These are phyloP conservation scores for Gasteruption jaculator DNA, from an alignment of 2,888 invertebrate species.

Conservation along the genomic window DNA sequence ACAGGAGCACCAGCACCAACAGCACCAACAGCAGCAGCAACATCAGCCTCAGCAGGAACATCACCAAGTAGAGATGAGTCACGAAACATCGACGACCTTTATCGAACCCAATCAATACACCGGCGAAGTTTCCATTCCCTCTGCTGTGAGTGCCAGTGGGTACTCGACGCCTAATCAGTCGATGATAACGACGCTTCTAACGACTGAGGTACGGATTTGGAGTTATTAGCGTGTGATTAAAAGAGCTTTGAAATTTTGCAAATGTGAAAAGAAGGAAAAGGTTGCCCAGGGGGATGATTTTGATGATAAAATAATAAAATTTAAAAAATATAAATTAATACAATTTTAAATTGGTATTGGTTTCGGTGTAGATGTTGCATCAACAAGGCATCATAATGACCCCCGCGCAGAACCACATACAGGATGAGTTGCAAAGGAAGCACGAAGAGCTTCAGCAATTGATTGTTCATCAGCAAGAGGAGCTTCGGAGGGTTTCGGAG, in stretches of 20 bases:
- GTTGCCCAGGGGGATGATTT: too few species aligned
- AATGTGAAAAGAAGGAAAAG: too few species aligned
- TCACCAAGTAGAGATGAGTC: slow-evolving; percentile 36
- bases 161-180: slow-evolving; percentile 52
- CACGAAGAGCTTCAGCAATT: slow-evolving; percentile 82
- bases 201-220: slow-evolving; percentile 35
- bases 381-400: slow-evolving; percentile 55
- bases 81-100: slow-evolving; percentile 31
- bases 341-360: too few species aligned
- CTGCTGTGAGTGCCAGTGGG: slow-evolving; percentile 53
- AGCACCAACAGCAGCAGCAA: slow-evolving; percentile 14
- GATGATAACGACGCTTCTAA: slow-evolving; percentile 35
- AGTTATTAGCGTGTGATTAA: slow-evolving; percentile 5
- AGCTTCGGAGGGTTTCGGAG: slow-evolving; percentile 79
- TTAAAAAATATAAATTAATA: background rate
- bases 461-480: slow-evolving; percentile 82
- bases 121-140: slow-evolving; percentile 59
- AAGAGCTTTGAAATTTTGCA: too few species aligned
- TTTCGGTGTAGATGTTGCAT: slow-evolving; percentile 41
- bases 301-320: background rate
- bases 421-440: slow-evolving; percentile 62
- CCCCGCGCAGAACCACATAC: slow-evolving; percentile 56
- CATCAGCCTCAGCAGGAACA: slow-evolving; percentile 26
- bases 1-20: slow-evolving; percentile 30
- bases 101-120: slow-evolving; percentile 53